A percentile compares a stretch with the other conserved stretches of the same genome.
Conservation (phyloP, 2,888 invertebrate species). For the Rhagonycha lutea region DNA sequence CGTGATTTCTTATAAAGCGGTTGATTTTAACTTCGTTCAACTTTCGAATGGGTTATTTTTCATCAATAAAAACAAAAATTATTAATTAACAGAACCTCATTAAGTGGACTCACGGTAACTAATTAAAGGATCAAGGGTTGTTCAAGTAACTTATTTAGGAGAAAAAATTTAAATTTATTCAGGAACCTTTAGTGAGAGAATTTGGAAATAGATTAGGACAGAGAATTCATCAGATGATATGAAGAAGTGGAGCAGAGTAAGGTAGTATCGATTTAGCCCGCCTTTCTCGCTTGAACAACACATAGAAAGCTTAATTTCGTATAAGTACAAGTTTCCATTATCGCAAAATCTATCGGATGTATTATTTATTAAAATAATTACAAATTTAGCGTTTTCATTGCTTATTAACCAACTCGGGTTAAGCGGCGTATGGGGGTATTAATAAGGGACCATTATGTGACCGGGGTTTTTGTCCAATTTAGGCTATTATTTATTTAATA, state of each 20-base stretch:
- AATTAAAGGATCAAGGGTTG: neutral
- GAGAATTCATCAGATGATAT: conserved; percentile 20
- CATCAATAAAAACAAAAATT: neutral
- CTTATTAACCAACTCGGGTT: neutral
- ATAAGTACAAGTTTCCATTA: neutral
- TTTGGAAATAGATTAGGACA: conserved; percentile 4
- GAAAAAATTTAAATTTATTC: neutral
- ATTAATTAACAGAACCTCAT: neutral
- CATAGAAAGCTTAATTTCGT: neutral
- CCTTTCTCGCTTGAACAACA: conserved; percentile 19
- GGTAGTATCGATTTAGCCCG: conserved; percentile 19
- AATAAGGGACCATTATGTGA: neutral
- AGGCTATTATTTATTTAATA: neutral
- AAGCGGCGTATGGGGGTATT: neutral
- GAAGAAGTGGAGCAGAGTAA: conserved; percentile 21
- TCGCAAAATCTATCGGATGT: neutral
- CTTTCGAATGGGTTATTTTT: neutral
- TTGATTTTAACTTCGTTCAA: neutral
- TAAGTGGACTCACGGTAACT: neutral
- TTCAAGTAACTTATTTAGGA: neutral
- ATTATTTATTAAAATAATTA: neutral
- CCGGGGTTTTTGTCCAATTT: neutral
- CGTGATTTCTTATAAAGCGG: neutral
- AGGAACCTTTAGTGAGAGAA: conserved; percentile 1
- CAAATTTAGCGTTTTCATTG: neutral